Conservation (phyloP, 1,140 invertebrate species). For the Carposina sasakii region DNA sequence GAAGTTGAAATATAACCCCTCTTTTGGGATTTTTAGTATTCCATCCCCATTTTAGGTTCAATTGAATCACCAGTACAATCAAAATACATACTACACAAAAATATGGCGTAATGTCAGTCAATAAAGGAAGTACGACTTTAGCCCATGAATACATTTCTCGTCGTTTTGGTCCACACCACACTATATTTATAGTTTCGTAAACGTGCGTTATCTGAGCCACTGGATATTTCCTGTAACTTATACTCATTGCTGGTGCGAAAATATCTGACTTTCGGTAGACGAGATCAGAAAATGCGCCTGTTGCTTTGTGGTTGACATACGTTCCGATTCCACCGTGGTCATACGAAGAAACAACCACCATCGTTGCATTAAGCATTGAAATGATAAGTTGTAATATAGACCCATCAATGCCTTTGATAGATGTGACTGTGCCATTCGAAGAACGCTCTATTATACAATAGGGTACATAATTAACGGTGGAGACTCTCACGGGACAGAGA, state of each 20-base stretch:
- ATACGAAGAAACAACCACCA: conserved; percentile 21
- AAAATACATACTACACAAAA: no score
- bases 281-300: conserved; percentile 25
- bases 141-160: conserved; percentile 40
- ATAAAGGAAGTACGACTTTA: conserved; percentile 39
- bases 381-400: conserved; percentile 28
- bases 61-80: no score
- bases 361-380: conserved; percentile 31
- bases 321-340: conserved; percentile 13
- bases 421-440: conserved; percentile 20
- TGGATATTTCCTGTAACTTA: conserved; percentile 24
- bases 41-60: no score
- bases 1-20: conserved; percentile 19
- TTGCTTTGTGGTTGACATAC: conserved; percentile 20
- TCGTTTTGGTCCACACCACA: conserved; percentile 35
- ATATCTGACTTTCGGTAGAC: conserved; percentile 33
- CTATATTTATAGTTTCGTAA: conserved; percentile 25
- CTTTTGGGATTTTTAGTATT: conserved; percentile 10
- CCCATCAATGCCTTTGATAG: conserved; percentile 33
- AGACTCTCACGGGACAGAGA: conserved; percentile 35
- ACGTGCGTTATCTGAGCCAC: conserved; percentile 27
- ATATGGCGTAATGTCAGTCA: conserved; percentile 24
- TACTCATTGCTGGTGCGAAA: conserved; percentile 24
- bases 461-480: conserved; percentile 22
- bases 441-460: conserved; percentile 24